Percentiles rank a stretch among this genome's conserved stretches.
phyloP scores from a whole-genome alignment of 2,888 invertebrate species.

The Limnephilus lunatus region DNA sequence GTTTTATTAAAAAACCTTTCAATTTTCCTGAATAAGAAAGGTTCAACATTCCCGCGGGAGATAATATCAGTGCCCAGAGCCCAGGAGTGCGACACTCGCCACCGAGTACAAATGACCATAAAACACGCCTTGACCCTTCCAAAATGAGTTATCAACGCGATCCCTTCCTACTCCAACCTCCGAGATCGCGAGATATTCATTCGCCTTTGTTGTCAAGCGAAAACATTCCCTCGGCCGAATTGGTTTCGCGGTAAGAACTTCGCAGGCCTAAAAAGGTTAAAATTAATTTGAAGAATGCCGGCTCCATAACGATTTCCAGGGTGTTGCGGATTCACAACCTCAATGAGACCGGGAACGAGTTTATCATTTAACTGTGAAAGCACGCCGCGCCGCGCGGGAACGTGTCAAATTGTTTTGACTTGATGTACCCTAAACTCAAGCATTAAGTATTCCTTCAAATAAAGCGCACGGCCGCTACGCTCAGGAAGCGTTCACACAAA shows the following conservation, averaged over 20 bases:
- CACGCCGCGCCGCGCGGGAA: background rate
- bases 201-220: background rate
- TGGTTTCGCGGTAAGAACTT: background rate
- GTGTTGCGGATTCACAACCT: background rate
- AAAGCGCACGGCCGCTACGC: background rate
- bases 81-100: background rate
- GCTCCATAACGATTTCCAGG: background rate
- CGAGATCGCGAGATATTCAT: background rate
- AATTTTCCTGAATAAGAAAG: background rate
- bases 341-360: background rate
- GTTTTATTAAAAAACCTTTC: background rate
- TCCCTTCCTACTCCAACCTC: background rate
- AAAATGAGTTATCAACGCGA: background rate
- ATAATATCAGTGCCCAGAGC: background rate
- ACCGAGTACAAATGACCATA: background rate
- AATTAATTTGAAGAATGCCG: background rate
- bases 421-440: background rate
- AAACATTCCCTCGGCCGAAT: background rate
- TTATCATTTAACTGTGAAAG: background rate
- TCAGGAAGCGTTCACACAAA: background rate
- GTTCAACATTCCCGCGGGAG: background rate
- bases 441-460: slow-evolving; percentile 7
- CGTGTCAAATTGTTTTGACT: background rate
- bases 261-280: background rate
- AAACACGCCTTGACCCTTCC: background rate